phyloP scores from a whole-genome alignment of 2,797 vertebrate species.

The Decapterus maruadsi region DNA sequence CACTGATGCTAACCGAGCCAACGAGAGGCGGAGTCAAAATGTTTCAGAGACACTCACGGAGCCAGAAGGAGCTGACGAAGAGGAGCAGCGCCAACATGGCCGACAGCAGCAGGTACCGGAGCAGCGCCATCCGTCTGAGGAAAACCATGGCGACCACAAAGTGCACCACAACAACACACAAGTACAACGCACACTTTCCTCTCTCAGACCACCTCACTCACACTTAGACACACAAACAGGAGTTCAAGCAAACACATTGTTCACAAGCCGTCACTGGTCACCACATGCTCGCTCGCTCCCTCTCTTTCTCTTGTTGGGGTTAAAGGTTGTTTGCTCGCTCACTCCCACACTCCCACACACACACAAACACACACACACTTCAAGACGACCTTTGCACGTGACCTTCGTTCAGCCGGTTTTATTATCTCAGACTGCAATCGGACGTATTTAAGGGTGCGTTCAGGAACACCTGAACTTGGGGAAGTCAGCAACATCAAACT shows the following conservation, averaged over 20 bases:
- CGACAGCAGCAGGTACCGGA: constrained; percentile 62
- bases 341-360: constrained; percentile 12
- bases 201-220: neutral
- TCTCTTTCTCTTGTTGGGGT: neutral
- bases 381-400: constrained; percentile 43
- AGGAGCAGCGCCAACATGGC: constrained; percentile 74
- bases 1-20: neutral
- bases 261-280: neutral
- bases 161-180: neutral
- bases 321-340: constrained; percentile 22
- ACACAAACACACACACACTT: constrained; percentile 7
- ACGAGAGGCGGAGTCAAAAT: constrained; percentile 39
- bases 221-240: neutral
- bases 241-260: constrained; percentile 13
- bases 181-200: constrained; percentile 7
- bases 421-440: neutral
- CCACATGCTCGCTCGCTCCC: neutral
- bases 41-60: constrained; percentile 76
- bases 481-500: no score
- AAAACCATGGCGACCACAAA: constrained; percentile 53
- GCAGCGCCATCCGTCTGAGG: constrained; percentile 37
- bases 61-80: constrained; percentile 76
- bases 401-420: constrained; percentile 33
- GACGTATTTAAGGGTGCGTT: no score
- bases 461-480: no score